Conservation (phyloP, 2,113 vertebrate species). For the Cyanocitta stelleri region DNA sequence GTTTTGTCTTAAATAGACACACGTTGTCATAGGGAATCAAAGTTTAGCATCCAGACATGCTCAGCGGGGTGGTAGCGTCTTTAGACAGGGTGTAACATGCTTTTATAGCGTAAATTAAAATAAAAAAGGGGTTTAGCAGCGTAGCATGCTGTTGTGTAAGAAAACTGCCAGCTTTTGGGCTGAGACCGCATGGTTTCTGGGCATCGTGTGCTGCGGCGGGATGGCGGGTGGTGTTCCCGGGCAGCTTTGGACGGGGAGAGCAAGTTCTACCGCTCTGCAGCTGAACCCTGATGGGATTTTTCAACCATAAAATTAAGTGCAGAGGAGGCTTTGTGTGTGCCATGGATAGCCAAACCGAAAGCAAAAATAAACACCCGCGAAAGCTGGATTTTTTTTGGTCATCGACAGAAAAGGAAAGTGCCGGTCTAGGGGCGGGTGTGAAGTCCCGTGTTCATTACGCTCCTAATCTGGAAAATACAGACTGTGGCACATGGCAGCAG, state of each 20-base stretch:
- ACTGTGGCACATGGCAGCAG: neutral
- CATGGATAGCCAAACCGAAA: neutral
- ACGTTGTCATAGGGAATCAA: neutral
- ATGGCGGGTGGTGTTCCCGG: neutral
- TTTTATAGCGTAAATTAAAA: constrained; percentile 25
- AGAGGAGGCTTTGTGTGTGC: neutral
- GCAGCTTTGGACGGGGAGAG: neutral
- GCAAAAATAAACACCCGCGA: neutral
- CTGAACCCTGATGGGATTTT: neutral
- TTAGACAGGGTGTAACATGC: neutral
- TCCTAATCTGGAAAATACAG: neutral
- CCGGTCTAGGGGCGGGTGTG: neutral
- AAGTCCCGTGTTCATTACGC: fast-evolving
- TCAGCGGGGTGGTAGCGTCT: neutral
- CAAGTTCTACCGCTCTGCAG: neutral
- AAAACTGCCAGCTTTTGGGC: neutral
- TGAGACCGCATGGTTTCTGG: neutral
- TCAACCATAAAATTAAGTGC: neutral
- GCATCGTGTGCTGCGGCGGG: fast-evolving
- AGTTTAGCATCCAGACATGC: neutral
- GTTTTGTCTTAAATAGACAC: constrained; percentile 13
- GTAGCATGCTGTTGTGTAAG: neutral
- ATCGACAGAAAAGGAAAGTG: constrained; percentile 1
- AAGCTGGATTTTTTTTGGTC: neutral
- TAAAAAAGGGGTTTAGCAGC: neutral